Evolutionary conservation across 2,888 invertebrate genomes (phyloP).

Genomic region (Hemithea aestivaria): DNA sequence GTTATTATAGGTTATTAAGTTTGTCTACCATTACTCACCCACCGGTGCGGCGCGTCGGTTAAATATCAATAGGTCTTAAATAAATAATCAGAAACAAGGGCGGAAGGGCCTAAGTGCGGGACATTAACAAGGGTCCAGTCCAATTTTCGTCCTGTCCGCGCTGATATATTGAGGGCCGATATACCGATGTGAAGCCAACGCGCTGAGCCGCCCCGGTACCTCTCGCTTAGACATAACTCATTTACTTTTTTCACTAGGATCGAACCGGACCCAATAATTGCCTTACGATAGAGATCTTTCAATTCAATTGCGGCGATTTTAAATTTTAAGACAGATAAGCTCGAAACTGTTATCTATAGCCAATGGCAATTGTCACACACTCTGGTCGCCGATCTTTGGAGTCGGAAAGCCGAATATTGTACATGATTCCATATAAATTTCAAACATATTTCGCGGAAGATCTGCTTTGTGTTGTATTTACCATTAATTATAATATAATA

Average conservation of each 20-base stretch:
- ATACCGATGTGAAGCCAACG: constrained; percentile 50
- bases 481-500: too few species aligned
- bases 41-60: constrained; percentile 10
- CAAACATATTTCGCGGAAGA: too few species aligned
- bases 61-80: constrained; percentile 71
- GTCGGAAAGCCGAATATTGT: too few species aligned
- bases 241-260: constrained; percentile 54
- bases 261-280: constrained; percentile 36
- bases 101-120: constrained; percentile 69
- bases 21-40: constrained; percentile 9
- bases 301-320: constrained; percentile 7
- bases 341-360: too few species aligned
- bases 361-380: too few species aligned
- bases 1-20: too few species aligned
- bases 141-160: constrained; percentile 77
- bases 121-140: constrained; percentile 78
- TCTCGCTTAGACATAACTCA: constrained; percentile 52
- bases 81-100: constrained; percentile 73
- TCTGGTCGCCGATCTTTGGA: too few species aligned
- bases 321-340: neutral
- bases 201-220: constrained; percentile 1
- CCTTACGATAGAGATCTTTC: constrained; percentile 12
- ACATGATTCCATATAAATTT: too few species aligned
- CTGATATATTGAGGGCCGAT: constrained; percentile 75
- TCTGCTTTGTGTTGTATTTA: too few species aligned